These are phyloP conservation scores for Podarcis lilfordi DNA, from an alignment of 2,797 vertebrate genomes.

Conservation along the genomic window DNA sequence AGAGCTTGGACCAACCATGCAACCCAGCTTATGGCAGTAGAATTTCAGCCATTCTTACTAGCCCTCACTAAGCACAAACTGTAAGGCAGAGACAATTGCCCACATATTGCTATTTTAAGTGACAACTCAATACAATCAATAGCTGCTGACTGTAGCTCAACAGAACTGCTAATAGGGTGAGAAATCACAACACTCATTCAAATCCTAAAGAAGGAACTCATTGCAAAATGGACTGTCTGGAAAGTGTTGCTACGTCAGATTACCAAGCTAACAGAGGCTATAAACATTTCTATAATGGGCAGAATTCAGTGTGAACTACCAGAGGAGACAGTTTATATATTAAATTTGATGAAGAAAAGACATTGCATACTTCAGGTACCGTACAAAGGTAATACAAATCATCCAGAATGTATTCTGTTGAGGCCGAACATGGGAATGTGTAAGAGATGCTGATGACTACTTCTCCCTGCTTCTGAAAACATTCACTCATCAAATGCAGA, in stretches of 20 bases:
- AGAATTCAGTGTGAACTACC: neutral
- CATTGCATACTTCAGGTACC: neutral
- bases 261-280: neutral
- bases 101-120: neutral
- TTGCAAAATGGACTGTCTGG: neutral
- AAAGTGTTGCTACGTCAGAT: neutral
- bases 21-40: neutral
- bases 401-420: neutral
- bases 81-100: neutral
- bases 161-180: neutral
- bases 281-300: neutral
- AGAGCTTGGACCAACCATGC: neutral
- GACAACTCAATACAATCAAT: neutral
- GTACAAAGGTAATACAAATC: neutral
- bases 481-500: neutral
- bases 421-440: neutral
- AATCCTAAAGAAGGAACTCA: neutral
- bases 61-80: neutral
- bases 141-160: neutral
- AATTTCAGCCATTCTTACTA: neutral
- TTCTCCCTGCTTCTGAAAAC: neutral
- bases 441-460: neutral
- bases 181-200: neutral
- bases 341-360: neutral
- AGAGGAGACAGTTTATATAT: neutral